Conservation (phyloP, 2,888 invertebrate genomes). For the Brenthis hecate region DNA sequence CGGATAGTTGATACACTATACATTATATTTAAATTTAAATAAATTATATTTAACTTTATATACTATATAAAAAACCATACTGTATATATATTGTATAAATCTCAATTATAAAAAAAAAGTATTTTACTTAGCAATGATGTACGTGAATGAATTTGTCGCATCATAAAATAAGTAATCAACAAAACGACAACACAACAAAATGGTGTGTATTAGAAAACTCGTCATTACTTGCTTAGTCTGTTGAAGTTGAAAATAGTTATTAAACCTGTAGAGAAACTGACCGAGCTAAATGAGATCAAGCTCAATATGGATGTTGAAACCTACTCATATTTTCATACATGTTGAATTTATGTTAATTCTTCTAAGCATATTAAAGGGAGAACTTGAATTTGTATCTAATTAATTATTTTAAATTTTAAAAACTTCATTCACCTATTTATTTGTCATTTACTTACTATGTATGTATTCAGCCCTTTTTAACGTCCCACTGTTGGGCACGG, state of each 20-base stretch:
- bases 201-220: conserved; percentile 37
- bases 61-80: too few relatives aligned
- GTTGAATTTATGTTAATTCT: background rate
- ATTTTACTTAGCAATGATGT: background rate
- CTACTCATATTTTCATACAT: conserved; percentile 24
- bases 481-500: too few relatives aligned
- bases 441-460: too few relatives aligned
- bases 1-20: too few relatives aligned
- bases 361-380: too few relatives aligned
- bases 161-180: conserved; percentile 16
- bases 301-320: conserved; percentile 22
- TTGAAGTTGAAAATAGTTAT: conserved; percentile 38
- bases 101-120: too few relatives aligned
- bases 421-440: too few relatives aligned
- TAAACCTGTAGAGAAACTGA: conserved; percentile 42
- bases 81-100: too few relatives aligned
- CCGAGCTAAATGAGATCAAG: conserved; percentile 30
- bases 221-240: conserved; percentile 32
- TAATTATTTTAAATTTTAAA: too few relatives aligned
- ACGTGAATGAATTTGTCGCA: background rate
- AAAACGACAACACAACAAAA: conserved; percentile 22
- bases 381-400: background rate
- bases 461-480: too few relatives aligned
- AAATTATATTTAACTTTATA: too few relatives aligned
- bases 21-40: too few relatives aligned